These are phyloP conservation scores for Apaloderma vittatum DNA, from an alignment of 2,113 vertebrate species.

Conservation along the genomic window DNA sequence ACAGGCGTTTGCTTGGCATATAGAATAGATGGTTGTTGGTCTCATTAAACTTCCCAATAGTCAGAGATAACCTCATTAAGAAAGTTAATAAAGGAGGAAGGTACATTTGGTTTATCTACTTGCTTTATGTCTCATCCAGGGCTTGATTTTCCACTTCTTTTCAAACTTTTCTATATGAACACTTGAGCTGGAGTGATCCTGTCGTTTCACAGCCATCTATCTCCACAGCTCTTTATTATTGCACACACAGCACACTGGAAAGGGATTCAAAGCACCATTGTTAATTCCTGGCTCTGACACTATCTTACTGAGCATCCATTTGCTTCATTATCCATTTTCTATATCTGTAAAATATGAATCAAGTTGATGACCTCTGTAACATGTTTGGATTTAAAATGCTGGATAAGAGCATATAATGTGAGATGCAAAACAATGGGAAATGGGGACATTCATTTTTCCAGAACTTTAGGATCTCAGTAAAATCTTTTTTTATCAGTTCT, in stretches of 20 bases:
- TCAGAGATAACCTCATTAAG: constrained; percentile 24
- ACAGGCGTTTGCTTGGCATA: neutral
- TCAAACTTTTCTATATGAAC: constrained; percentile 5
- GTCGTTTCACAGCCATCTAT: neutral
- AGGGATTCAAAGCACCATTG: neutral
- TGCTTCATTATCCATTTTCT: constrained; percentile 13
- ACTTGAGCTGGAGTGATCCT: neutral
- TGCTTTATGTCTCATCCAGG: constrained; percentile 15
- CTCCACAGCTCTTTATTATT: neutral
- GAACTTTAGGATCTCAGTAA: neutral
- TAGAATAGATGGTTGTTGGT: constrained; percentile 36
- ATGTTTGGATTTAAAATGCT: neutral
- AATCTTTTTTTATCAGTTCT: neutral
- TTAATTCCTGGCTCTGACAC: neutral
- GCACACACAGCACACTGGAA: neutral
- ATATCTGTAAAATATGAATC: neutral
- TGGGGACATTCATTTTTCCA: neutral
- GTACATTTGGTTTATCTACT: constrained; percentile 21
- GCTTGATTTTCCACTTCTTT: constrained; percentile 11
- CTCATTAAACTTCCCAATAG: constrained; percentile 47
- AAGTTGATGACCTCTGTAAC: neutral
- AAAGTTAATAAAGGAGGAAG: constrained; percentile 40
- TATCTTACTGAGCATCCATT: neutral
- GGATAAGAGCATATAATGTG: neutral
- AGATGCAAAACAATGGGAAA: neutral